Conservation (phyloP, 2,888 invertebrate genomes). For the Rapana venosa region DNA sequence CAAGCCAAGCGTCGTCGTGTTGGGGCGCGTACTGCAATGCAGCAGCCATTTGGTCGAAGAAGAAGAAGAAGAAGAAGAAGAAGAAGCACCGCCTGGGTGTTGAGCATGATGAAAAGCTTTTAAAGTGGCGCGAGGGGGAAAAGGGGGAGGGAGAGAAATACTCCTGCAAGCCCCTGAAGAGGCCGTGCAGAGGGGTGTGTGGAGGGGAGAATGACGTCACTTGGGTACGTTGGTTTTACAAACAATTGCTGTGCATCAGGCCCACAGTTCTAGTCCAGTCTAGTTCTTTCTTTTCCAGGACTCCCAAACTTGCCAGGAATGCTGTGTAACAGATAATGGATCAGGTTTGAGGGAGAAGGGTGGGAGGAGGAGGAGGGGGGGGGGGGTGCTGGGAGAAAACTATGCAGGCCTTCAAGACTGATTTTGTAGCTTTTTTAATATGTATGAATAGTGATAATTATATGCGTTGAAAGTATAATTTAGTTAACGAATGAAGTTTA, state of each 20-base stretch:
- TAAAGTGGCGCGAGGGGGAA: conserved; percentile 22
- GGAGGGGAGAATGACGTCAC: background rate
- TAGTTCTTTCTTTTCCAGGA: background rate
- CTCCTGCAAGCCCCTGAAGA: background rate
- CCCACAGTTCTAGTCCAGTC: background rate
- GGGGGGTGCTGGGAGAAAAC: too few species aligned
- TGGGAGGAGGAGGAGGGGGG: too few species aligned
- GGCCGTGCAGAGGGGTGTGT: background rate
- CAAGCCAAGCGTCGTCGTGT: conserved; percentile 11
- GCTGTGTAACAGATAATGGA: too few species aligned
- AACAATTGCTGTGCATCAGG: too few species aligned
- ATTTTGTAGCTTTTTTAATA: too few species aligned
- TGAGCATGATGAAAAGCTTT: conserved; percentile 27
- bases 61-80: too few species aligned
- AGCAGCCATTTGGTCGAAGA: background rate
- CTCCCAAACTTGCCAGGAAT: background rate
- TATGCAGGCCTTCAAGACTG: too few species aligned
- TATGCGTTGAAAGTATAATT: too few species aligned
- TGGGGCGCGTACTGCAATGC: background rate
- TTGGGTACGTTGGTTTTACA: background rate
- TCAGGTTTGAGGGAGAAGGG: too few species aligned
- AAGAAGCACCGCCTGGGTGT: too few species aligned
- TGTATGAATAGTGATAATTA: too few species aligned
- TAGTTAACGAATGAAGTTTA: too few species aligned
- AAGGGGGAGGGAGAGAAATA: background rate